Evolutionary conservation across 1,140 invertebrate species (phyloP).

Genomic region (Solen grandis): DNA sequence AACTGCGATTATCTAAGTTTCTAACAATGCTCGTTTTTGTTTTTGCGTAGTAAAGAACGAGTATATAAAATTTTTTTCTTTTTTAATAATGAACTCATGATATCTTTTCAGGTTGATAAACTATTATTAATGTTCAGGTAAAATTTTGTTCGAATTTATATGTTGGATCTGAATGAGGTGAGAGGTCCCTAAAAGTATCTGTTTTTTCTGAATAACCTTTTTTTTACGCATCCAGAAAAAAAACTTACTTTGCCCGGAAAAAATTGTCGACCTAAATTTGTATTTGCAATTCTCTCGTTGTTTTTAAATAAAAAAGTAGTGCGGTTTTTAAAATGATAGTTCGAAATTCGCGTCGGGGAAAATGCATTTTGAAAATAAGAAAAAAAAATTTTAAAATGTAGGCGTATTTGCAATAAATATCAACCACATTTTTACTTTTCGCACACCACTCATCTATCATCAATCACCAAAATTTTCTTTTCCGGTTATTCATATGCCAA

Average conservation of each 20-base stretch:
- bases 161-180: conserved; percentile 28
- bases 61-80: too few species aligned
- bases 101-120: too few species aligned
- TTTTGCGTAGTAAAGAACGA: too few species aligned
- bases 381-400: not conserved
- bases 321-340: not conserved
- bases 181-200: conserved; percentile 26
- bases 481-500: not conserved
- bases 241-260: too few species aligned
- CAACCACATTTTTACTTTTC: not conserved
- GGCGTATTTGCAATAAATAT: not conserved
- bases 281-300: not conserved
- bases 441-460: not conserved
- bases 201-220: too few species aligned
- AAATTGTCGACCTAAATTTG: too few species aligned
- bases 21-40: too few species aligned
- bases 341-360: not conserved
- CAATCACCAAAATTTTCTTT: not conserved
- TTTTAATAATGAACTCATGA: too few species aligned
- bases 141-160: too few species aligned
- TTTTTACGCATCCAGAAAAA: too few species aligned
- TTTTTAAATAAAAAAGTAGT: not conserved
- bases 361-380: not conserved
- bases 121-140: too few species aligned
- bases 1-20: too few species aligned